Conservation (phyloP, 1,140 invertebrate species). For the Caenorhabditis briggsae region DNA sequence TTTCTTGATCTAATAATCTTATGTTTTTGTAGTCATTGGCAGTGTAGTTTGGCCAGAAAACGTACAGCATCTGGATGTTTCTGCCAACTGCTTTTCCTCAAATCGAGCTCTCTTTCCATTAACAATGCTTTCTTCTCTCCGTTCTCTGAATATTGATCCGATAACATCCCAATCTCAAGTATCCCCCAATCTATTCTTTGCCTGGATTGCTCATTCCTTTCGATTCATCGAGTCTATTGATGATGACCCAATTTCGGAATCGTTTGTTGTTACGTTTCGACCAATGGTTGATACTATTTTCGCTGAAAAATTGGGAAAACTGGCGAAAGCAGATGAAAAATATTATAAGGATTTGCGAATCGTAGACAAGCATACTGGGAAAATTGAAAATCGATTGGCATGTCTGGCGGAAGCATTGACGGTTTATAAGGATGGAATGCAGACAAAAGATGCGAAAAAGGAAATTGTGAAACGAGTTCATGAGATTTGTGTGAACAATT, state of each 20-base stretch:
- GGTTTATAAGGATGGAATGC: conserved; percentile 45
- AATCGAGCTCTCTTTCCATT: conserved; percentile 56
- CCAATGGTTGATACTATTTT: conserved; percentile 43
- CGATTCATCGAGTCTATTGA: conserved; percentile 69
- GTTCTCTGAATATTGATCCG: conserved; percentile 3
- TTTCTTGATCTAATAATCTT: too few relatives aligned
- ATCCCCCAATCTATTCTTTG: conserved; percentile 64
- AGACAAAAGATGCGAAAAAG: conserved; percentile 56
- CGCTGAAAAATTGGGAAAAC: conserved; percentile 36
- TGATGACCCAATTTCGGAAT: conserved; percentile 60
- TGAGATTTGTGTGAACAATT: conserved; percentile 51
- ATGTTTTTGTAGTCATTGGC: conserved; percentile 22
- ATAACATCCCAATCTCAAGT: conserved; percentile 33
- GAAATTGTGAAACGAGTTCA: conserved; percentile 58
- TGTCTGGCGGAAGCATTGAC: conserved; percentile 38
- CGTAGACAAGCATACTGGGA: conserved; percentile 17
- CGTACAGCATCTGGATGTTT: conserved; percentile 69
- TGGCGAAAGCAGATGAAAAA: conserved; percentile 51
- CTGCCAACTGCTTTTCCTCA: conserved; percentile 64
- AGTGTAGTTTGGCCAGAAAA: conserved; percentile 69
- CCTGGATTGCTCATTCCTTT: conserved; percentile 72
- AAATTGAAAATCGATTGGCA: conserved; percentile 23
- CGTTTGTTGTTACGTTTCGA: conserved; percentile 14
- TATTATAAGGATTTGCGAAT: conserved; percentile 29
- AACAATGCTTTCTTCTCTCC: conserved; percentile 61